Base-by-base conservation (phyloP, 2,888 invertebrate species). In the Cephus runcator region DNA sequence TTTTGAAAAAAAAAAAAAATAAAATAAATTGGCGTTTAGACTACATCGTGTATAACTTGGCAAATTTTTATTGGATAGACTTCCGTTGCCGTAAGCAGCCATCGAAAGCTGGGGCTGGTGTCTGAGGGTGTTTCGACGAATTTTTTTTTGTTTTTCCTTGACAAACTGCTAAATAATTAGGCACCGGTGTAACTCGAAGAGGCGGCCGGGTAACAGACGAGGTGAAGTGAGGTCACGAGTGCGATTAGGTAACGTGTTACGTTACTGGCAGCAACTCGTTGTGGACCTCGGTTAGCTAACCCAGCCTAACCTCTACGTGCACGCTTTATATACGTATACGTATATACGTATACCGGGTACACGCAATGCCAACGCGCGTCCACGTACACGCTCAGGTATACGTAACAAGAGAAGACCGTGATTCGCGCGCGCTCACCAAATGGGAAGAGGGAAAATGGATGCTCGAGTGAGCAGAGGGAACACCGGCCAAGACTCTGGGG, bases 161-260 rank as follows among this genome's bases (percentile, higher is more conserved):
- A 68, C 69, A 36, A 76, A 71, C 35, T 34, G 56, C 76, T 76
- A 78, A 76, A 76, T 73, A 34, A 76, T 76, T 78, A 76, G 71
- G 30, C 35, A 12, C 30, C 34, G 1, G 69, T 76, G 81, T 75
- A 75, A 76, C 73, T 76, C 77, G 77, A 81, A 79, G 69, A 34
- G 77, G 75, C 81, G 40, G 77, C 76, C 33, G 34, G 74, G 75
- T 77, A 69, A 56, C 77, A 69, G 75, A 69, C 35, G 76, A 73
- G 56, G 74, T 73, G 56, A 73, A 73, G 78, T 34, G 73, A 78
- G 78, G 81, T 81, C 81, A 76, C 75, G 80, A 82, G 78, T 81
- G 79, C 82, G 83, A 86, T 85, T 86, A 86, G 84, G 86, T 86
- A 86, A 87, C 83, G 82, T 73, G 85, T 86, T 86, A 84, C 87